These are phyloP conservation scores for Aporophyla nigra DNA, from an alignment of 2,888 invertebrate species.

Conservation along the genomic window DNA sequence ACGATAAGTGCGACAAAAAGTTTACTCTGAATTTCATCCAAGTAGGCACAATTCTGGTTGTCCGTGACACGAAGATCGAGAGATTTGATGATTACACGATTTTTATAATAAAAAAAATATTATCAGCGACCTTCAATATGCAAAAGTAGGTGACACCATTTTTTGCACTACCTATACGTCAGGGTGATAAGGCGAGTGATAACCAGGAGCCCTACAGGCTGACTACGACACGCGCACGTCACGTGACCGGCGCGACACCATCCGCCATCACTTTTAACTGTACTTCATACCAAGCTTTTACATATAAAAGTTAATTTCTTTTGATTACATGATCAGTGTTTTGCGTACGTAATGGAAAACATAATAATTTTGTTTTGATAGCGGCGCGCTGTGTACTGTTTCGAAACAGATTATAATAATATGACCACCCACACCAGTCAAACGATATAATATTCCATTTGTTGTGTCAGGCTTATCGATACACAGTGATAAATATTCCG, in stretches of 20 bases:
- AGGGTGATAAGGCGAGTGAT: slow-evolving; percentile 76
- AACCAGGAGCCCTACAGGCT: slow-evolving; percentile 74
- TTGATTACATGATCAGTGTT: slow-evolving; percentile 43
- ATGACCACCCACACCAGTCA: slow-evolving; percentile 55
- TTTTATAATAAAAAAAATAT: slow-evolving; percentile 76
- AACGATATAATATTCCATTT: slow-evolving; percentile 66
- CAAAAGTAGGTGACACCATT: slow-evolving; percentile 87
- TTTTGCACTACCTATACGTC: slow-evolving; percentile 76
- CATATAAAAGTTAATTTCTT: slow-evolving; percentile 35
- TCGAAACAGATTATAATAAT: slow-evolving; percentile 63
- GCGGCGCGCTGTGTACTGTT: slow-evolving; percentile 60
- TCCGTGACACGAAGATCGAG: slow-evolving; percentile 84
- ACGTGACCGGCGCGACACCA: slow-evolving; percentile 54
- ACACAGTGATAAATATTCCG: slow-evolving; percentile 54
- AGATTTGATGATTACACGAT: slow-evolving; percentile 79
- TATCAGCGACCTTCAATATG: slow-evolving; percentile 86
- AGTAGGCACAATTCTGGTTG: slow-evolving; percentile 73
- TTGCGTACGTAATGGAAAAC: slow-evolving; percentile 59
- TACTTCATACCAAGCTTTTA: slow-evolving; percentile 20
- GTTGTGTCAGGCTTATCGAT: slow-evolving; percentile 62
- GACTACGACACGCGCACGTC: slow-evolving; percentile 57
- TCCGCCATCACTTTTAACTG: slow-evolving; percentile 31
- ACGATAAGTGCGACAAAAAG: background rate
- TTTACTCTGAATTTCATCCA: slow-evolving; percentile 38
- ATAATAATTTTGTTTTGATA: slow-evolving; percentile 63